phyloP scores from a whole-genome alignment of 1,140 invertebrate genomes.

The Papilio machaon region DNA sequence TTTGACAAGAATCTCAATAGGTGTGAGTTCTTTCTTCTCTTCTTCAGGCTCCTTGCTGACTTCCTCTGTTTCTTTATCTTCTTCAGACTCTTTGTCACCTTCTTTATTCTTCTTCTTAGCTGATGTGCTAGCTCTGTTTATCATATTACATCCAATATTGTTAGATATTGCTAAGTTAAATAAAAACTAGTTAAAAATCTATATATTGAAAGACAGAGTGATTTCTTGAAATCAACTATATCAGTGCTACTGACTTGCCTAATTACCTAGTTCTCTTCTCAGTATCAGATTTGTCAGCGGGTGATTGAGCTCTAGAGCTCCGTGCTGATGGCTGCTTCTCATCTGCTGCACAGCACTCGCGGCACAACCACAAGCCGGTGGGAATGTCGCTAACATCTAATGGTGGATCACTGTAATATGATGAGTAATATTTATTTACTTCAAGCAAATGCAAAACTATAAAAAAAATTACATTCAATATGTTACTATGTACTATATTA shows the following conservation, averaged over 20 bases:
- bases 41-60: conserved; percentile 49
- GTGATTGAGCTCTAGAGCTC: conserved; percentile 69
- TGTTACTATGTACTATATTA: too few relatives aligned
- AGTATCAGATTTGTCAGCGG: conserved; percentile 64
- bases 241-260: background rate
- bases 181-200: too few relatives aligned
- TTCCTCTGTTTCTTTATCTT: conserved; percentile 63
- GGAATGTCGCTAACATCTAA: conserved; percentile 94
- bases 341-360: conserved; percentile 86
- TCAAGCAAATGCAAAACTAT: too few relatives aligned
- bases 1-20: conserved; percentile 89
- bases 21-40: conserved; percentile 82
- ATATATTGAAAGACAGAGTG: too few relatives aligned
- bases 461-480: too few relatives aligned
- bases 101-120: conserved; percentile 64
- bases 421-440: too few relatives aligned
- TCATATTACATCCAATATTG: background rate
- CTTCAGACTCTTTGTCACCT: conserved; percentile 53
- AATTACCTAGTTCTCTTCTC: conserved; percentile 72
- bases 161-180: background rate
- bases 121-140: conserved; percentile 17
- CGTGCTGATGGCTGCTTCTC: conserved; percentile 64
- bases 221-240: too few relatives aligned
- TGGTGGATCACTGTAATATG: conserved; percentile 90
- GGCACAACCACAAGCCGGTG: conserved; percentile 95